Conservation (phyloP, 2,888 invertebrate species). For the Scaptodrosophila latifasciaeformis region DNA sequence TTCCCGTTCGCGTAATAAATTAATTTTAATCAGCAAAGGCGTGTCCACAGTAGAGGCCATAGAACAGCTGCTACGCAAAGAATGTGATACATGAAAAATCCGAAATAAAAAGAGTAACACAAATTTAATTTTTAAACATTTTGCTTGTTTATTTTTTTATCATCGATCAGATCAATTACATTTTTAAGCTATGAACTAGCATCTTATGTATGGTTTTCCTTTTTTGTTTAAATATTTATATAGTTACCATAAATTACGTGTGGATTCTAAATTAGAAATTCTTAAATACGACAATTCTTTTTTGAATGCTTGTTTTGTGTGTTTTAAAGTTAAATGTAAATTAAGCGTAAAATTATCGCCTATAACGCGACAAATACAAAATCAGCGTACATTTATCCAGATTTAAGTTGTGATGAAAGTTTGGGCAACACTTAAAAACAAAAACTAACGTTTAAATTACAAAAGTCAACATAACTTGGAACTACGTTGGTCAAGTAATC, state of each 20-base stretch:
- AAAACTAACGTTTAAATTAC: conserved; percentile 35
- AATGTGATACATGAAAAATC: conserved; percentile 46
- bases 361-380: conserved; percentile 51
- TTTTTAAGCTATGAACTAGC: conserved; percentile 37
- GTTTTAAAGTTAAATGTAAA: conserved; percentile 12
- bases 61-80: conserved; percentile 73
- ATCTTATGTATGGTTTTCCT: conserved; percentile 33
- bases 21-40: conserved; percentile 76
- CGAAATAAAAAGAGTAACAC: neutral
- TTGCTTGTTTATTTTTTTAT: conserved; percentile 30
- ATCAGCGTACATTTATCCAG: too few relatives aligned
- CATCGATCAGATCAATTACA: conserved; percentile 50
- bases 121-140: conserved; percentile 37
- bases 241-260: conserved; percentile 50
- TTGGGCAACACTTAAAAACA: conserved; percentile 33
- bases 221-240: conserved; percentile 41
- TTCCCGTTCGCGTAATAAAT: conserved; percentile 78
- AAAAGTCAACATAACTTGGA: conserved; percentile 33
- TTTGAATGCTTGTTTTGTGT: conserved; percentile 28
- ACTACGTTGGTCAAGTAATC: conserved; percentile 30
- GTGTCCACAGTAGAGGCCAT: conserved; percentile 75
- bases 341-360: conserved; percentile 50
- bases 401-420: too few relatives aligned
- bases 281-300: conserved; percentile 56
- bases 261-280: conserved; percentile 60